A percentile compares a stretch with the other conserved stretches of the same genome.
Evolutionary conservation across 2,888 invertebrate genomes (phyloP).

Genomic region (Holacanthella duospinosa): DNA sequence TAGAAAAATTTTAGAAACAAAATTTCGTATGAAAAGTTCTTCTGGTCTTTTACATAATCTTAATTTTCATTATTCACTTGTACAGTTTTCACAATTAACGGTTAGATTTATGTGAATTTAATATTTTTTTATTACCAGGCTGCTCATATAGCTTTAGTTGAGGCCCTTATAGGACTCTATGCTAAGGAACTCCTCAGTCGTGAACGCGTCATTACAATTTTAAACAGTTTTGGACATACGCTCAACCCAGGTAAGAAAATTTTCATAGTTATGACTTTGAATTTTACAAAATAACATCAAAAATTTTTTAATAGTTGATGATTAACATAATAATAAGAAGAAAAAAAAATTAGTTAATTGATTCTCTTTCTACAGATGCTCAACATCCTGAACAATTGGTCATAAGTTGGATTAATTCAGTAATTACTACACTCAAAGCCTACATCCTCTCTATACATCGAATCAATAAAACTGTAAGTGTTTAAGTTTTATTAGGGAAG

Average conservation of each 20-base stretch:
- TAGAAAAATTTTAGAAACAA: too few relatives aligned
- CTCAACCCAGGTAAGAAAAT: slow-evolving; percentile 29
- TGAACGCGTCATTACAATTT: slow-evolving; percentile 29
- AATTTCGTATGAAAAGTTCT: too few relatives aligned
- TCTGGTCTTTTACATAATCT: too few relatives aligned
- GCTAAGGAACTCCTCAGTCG: slow-evolving; percentile 32
- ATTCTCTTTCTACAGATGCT: slow-evolving; percentile 21
- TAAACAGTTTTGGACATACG: slow-evolving; percentile 29
- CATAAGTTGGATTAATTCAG: slow-evolving; percentile 36
- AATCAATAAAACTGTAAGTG: too few relatives aligned
- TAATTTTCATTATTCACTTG: background rate
- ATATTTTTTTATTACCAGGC: too few relatives aligned
- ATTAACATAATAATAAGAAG: background rate
- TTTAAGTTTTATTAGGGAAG: too few relatives aligned
- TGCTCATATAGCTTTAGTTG: slow-evolving; percentile 36
- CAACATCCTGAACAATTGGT: slow-evolving; percentile 32
- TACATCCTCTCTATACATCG: slow-evolving; percentile 30
- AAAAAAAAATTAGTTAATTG: background rate
- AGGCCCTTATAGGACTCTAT: slow-evolving; percentile 36
- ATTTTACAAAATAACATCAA: too few relatives aligned
- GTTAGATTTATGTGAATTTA: too few relatives aligned
- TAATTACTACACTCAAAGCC: slow-evolving; percentile 31
- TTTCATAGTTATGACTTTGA: background rate
- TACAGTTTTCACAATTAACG: background rate
- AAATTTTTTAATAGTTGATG: too few relatives aligned